Conservation (phyloP, 2,888 invertebrate genomes). For the Calephelis perditalis region DNA sequence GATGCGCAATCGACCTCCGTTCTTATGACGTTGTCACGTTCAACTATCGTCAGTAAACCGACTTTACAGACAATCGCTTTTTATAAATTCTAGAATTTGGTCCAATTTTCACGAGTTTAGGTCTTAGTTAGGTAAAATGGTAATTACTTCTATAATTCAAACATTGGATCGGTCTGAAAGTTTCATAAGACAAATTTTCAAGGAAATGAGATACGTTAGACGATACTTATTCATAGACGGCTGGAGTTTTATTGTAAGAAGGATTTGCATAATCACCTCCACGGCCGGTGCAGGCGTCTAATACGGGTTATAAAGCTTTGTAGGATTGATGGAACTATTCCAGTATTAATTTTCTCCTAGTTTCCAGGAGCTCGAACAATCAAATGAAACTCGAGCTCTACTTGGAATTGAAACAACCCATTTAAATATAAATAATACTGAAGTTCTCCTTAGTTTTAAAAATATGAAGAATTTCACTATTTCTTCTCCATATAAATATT, state of each 20-base stretch:
- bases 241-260: constrained; percentile 3
- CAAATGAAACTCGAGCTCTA: too few relatives aligned
- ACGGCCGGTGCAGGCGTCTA: neutral
- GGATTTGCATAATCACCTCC: constrained; percentile 11
- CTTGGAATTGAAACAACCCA: too few relatives aligned
- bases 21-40: too few relatives aligned
- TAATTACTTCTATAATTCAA: constrained; percentile 1
- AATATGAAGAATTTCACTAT: too few relatives aligned
- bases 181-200: constrained; percentile 7
- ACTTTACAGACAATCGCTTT: too few relatives aligned
- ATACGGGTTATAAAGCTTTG: neutral
- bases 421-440: too few relatives aligned
- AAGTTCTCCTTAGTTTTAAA: too few relatives aligned
- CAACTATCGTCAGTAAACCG: too few relatives aligned
- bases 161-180: constrained; percentile 4
- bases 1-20: too few relatives aligned
- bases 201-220: constrained; percentile 10
- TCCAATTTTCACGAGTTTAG: too few relatives aligned
- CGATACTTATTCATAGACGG: constrained; percentile 11
- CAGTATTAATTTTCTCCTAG: neutral
- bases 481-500: too few relatives aligned
- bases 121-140: neutral
- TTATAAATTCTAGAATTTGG: too few relatives aligned
- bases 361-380: neutral
- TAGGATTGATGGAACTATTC: constrained; percentile 9